Conservation (phyloP, 2,888 invertebrate species). For the Toxonevra muliebris region DNA sequence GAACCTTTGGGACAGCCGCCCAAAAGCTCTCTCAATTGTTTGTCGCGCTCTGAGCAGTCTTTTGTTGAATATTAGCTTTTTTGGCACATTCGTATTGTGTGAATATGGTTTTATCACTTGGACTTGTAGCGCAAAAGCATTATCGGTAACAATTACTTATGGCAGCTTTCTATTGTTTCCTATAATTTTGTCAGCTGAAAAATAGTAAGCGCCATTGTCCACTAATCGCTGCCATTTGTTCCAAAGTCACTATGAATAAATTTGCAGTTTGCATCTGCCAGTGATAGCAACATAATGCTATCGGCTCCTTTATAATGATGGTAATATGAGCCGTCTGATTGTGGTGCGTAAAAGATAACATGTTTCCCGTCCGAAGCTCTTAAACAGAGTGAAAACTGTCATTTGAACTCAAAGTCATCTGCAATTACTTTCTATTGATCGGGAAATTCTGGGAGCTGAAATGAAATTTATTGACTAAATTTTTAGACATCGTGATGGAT, state of each 20-base stretch:
- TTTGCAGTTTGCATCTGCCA: constrained; percentile 22
- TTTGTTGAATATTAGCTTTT: too few relatives aligned
- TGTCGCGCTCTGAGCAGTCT: too few relatives aligned
- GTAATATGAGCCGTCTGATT: constrained; percentile 19
- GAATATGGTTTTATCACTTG: too few relatives aligned
- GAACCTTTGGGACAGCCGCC: too few relatives aligned
- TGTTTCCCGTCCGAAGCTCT: constrained; percentile 35
- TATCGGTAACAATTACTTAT: too few relatives aligned
- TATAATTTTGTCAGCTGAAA: too few relatives aligned
- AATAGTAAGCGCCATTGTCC: neutral
- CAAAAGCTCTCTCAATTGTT: too few relatives aligned
- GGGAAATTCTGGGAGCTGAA: neutral
- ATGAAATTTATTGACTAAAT: too few relatives aligned
- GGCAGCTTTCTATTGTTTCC: too few relatives aligned
- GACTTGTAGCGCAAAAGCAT: too few relatives aligned
- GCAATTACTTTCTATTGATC: constrained; percentile 14
- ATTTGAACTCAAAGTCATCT: constrained; percentile 20
- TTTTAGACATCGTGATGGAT: too few relatives aligned
- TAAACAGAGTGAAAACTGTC: constrained; percentile 29
- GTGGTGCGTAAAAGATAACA: constrained; percentile 15
- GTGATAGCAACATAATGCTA: constrained; percentile 17
- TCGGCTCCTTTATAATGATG: constrained; percentile 27
- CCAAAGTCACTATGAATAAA: constrained; percentile 14
- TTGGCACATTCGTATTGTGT: too few relatives aligned
- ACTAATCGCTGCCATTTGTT: neutral